Base-by-base conservation (phyloP, 2,797 vertebrate genomes). In the Ctenochaetus hawaiiensis region DNA sequence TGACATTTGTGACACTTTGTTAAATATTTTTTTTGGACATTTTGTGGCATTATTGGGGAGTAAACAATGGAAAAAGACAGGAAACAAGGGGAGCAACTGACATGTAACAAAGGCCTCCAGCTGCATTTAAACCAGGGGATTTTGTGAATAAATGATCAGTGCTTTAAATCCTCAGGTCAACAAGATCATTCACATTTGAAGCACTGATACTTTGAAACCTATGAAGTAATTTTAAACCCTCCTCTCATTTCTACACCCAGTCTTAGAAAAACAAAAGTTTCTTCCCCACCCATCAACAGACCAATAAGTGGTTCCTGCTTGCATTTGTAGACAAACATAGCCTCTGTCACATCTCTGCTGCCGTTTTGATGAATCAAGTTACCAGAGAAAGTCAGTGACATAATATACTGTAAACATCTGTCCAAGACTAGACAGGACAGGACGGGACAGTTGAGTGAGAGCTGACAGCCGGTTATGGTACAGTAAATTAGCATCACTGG, bases 371-470 rank as follows among this genome's bases (percentile, higher is more conserved):
- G 66, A 90, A 66, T 78, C 67, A 72, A 80, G 62, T 57, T 67
- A 73, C 59, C 76, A 65, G 57, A 82, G 67, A 75, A 58, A 84
- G 76, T 75, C 60, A 56, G 22, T 83, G 81, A 79, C 59, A 82
- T 66, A 76, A 81, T 74, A 58, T 77, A 14, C 71, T 75, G 58
- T 77, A 67, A 80, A 87, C 86, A 78, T 90, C 83, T 87, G 87
- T 82, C 76, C 67, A 30, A 60, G 45, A 67, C 39, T 64, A 44
- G 77, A 71, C 83, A 52, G 70, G 77, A 83, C 74, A 16, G 9
- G 75, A 64, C 70, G 69, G 56, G 82, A 71, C 53, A 67, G 81
- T 13, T 49, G 11, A 47, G 62, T 75, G 68, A 17, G 51, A 76
- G 76, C 56, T 64, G 81, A 79, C 75, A 47, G 77, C 75, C 62